phyloP scores from a whole-genome alignment of 2,797 vertebrate genomes.

The Clamator glandarius region DNA sequence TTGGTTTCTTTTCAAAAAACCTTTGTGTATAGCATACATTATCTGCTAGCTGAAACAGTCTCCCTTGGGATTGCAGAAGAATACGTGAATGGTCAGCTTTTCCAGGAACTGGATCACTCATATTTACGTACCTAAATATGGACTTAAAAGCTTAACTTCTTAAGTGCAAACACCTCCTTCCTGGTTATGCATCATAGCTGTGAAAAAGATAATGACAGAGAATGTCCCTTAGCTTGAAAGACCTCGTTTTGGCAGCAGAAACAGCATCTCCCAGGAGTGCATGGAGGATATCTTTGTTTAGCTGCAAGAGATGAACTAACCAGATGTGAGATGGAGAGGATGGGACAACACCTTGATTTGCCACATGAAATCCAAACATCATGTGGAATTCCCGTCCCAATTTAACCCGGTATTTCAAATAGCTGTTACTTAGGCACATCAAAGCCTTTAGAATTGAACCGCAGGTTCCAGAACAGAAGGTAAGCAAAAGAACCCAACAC shows the following conservation, averaged over 20 bases:
- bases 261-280: rapidly evolving
- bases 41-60: background rate
- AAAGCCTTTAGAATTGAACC: background rate
- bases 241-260: background rate
- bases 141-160: slow-evolving; percentile 16
- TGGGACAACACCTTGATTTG: background rate
- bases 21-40: background rate
- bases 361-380: background rate
- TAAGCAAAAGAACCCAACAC: background rate
- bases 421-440: background rate
- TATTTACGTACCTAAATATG: background rate
- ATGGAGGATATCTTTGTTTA: background rate
- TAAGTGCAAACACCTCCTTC: background rate
- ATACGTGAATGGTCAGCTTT: background rate
- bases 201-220: background rate
- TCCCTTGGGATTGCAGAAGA: background rate
- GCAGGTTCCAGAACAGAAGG: background rate
- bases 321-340: rapidly evolving
- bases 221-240: background rate
- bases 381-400: background rate
- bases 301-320: background rate
- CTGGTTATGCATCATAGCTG: background rate
- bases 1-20: background rate
- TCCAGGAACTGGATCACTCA: background rate
- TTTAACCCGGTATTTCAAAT: background rate